Evolutionary conservation across 1,140 invertebrate genomes (phyloP).

Genomic region (Tetramorium alpestre): DNA sequence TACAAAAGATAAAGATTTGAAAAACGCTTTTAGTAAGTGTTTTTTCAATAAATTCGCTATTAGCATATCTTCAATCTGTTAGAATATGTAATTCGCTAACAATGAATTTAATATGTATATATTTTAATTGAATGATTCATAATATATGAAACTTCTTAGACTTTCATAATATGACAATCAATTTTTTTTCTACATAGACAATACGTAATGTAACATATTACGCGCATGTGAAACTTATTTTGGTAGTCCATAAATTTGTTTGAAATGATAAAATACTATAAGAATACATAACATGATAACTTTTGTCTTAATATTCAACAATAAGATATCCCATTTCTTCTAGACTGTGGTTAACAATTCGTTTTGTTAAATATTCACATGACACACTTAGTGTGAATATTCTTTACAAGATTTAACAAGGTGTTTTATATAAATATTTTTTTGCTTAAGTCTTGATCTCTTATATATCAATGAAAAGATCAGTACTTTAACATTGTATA

Average conservation of each 20-base stretch:
- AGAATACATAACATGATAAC: slow-evolving; percentile 11
- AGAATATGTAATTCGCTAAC: slow-evolving; percentile 3
- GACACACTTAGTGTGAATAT: slow-evolving; percentile 34
- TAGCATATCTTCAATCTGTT: slow-evolving; percentile 20
- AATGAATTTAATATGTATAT: neutral
- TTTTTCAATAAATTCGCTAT: slow-evolving; percentile 37
- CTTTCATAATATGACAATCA: neutral
- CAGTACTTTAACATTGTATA: slow-evolving; percentile 33
- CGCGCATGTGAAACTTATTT: neutral
- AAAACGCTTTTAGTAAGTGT: slow-evolving; percentile 7
- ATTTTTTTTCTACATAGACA: neutral
- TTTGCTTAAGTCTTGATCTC: slow-evolving; percentile 28
- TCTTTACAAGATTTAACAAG: slow-evolving; percentile 60
- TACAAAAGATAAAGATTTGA: neutral
- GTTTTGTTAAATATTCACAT: slow-evolving; percentile 24
- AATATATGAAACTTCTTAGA: slow-evolving; percentile 22
- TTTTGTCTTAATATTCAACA: slow-evolving; percentile 13
- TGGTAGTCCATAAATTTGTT: neutral
- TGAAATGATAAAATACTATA: slow-evolving; percentile 12
- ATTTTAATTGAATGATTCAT: neutral
- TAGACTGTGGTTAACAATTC: slow-evolving; percentile 16
- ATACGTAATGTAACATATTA: neutral
- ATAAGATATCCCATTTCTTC: slow-evolving; percentile 23
- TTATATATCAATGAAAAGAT: slow-evolving; percentile 30
- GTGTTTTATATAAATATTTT: neutral